Conservation (phyloP, 2,888 invertebrate species). For the Julus scandinavius region DNA sequence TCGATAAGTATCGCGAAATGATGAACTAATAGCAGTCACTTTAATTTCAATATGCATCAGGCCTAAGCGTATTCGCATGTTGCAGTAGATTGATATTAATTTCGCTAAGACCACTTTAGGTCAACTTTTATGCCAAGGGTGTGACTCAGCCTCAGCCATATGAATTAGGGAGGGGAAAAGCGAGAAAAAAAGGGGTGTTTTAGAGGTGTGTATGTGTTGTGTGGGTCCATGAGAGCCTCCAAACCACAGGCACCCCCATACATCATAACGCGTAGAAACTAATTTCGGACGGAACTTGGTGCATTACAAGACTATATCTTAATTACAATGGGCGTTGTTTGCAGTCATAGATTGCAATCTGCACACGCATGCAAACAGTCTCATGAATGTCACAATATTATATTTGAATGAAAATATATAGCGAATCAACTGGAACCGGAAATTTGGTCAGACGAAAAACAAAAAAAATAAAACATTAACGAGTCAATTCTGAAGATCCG, state of each 20-base stretch:
- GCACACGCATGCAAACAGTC: slow-evolving; percentile 39
- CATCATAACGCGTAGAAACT: slow-evolving; percentile 7
- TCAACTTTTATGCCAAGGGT: slow-evolving; percentile 24
- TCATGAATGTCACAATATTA: background rate
- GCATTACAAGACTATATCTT: slow-evolving; percentile 39
- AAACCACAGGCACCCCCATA: background rate
- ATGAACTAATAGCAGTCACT: background rate
- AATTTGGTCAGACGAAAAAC: slow-evolving; percentile 37
- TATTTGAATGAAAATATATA: slow-evolving; percentile 23
- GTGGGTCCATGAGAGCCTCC: background rate
- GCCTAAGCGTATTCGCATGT: background rate
- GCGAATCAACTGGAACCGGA: slow-evolving; percentile 42
- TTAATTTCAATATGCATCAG: background rate
- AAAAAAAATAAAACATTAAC: background rate
- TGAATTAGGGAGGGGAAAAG: background rate
- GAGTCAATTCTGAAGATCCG: slow-evolving; percentile 34
- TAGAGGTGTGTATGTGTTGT: background rate
- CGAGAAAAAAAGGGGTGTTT: slow-evolving; percentile 34
- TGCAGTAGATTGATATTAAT: slow-evolving; percentile 16
- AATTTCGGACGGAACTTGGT: slow-evolving; percentile 42
- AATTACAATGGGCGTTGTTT: slow-evolving; percentile 42
- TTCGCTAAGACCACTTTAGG: background rate
- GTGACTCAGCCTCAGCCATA: slow-evolving; percentile 1
- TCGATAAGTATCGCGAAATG: slow-evolving; percentile 4
- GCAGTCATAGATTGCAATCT: slow-evolving; percentile 27